phyloP scores from a whole-genome alignment of 2,797 vertebrate species.

The Pampus argenteus region DNA sequence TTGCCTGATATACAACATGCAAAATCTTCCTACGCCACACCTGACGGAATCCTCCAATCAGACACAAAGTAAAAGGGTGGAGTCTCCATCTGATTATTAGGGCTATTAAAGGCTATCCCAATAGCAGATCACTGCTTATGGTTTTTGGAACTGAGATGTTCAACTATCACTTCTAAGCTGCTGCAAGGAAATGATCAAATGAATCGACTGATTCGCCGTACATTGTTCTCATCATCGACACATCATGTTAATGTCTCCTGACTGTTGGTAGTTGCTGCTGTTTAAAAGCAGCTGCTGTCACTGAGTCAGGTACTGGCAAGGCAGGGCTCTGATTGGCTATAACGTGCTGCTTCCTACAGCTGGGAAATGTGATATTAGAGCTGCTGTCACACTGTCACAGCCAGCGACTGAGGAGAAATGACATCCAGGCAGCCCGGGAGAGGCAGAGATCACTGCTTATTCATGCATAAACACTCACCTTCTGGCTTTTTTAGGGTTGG shows the following conservation, averaged over 20 bases:
- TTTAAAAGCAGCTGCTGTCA: constrained; percentile 29
- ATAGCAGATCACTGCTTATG: not conserved
- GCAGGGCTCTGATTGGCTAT: constrained; percentile 25
- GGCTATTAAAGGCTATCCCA: not conserved
- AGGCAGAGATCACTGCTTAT: constrained; percentile 3
- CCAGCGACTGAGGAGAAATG: constrained; percentile 30
- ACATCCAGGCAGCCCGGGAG: constrained; percentile 2
- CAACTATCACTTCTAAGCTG: not conserved
- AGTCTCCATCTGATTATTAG: not conserved
- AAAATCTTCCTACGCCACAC: not conserved
- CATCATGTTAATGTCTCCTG: constrained; percentile 32
- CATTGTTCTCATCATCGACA: too few species aligned
- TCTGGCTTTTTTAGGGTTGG: not conserved
- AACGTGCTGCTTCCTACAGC: constrained; percentile 38
- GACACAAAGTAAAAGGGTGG: not conserved
- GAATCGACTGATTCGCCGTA: not conserved
- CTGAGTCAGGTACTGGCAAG: constrained; percentile 37
- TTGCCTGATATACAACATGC: not conserved
- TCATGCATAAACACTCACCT: not conserved
- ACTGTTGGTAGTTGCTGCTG: constrained; percentile 11
- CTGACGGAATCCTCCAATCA: not conserved
- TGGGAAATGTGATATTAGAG: constrained; percentile 47
- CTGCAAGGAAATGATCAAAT: not conserved
- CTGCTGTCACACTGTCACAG: constrained; percentile 41
- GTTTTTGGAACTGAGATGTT: not conserved